Evolutionary conservation across 2,888 invertebrate species (phyloP).

Genomic region (Apomyelois bistriatella): DNA sequence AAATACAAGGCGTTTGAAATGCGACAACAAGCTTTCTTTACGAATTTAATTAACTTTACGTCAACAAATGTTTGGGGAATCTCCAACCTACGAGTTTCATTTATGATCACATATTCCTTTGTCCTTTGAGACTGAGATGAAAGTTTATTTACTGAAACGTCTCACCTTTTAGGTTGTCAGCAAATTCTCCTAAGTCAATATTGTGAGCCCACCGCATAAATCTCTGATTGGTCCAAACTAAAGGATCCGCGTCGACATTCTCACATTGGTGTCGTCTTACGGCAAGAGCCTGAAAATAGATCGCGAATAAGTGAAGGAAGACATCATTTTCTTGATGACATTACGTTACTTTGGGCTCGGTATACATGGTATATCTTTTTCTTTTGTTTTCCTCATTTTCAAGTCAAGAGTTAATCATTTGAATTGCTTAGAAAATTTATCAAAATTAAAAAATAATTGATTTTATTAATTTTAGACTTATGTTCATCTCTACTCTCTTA

Average conservation of each 20-base stretch:
- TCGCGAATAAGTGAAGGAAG: not conserved
- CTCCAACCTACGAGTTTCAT: not conserved
- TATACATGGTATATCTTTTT: not conserved
- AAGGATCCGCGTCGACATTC: constrained; percentile 92
- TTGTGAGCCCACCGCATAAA: constrained; percentile 96
- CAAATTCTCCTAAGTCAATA: constrained; percentile 96
- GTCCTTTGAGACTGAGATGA: not conserved
- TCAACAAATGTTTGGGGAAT: not conserved
- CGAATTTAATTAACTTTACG: not conserved
- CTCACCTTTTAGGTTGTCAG: constrained; percentile 93
- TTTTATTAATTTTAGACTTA: too few relatives aligned
- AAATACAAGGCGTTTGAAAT: not conserved
- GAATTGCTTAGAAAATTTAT: too few relatives aligned
- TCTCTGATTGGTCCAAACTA: constrained; percentile 97
- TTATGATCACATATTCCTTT: constrained; percentile 11
- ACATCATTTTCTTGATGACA: not conserved
- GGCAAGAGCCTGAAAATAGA: constrained; percentile 85
- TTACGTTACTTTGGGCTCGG: not conserved
- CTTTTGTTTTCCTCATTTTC: not conserved
- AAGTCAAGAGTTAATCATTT: too few relatives aligned
- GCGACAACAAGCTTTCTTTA: not conserved
- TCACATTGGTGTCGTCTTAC: constrained; percentile 94
- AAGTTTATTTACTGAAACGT: constrained; percentile 18
- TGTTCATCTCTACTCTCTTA: too few relatives aligned
- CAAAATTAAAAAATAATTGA: too few relatives aligned